These are phyloP conservation scores for Drosophila tristis DNA, from an alignment of 1,140 invertebrate species.

Conservation along the genomic window DNA sequence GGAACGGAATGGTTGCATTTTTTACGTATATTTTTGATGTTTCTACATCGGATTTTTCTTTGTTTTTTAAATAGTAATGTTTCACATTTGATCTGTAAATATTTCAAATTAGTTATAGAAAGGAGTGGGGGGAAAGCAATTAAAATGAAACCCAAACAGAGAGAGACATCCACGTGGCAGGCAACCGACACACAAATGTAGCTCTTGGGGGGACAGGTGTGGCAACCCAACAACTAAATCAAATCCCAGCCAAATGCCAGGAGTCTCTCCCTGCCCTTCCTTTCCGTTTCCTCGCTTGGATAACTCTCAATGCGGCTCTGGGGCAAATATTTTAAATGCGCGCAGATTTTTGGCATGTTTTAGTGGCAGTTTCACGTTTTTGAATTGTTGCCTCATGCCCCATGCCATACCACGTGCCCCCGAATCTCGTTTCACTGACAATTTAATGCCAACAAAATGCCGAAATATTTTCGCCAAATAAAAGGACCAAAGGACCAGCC, in stretches of 20 bases:
- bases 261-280: conserved; percentile 5
- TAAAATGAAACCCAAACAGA: conserved; percentile 47
- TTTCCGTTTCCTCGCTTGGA: conserved; percentile 47
- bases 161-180: conserved; percentile 12
- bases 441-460: conserved; percentile 78
- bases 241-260: conserved; percentile 76
- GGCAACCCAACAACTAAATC: conserved; percentile 71
- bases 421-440: conserved; percentile 74
- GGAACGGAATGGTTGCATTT: conserved; percentile 73
- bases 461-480: conserved; percentile 68
- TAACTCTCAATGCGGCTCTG: conserved; percentile 76
- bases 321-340: conserved; percentile 82
- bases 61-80: conserved; percentile 19
- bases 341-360: conserved; percentile 82
- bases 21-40: conserved; percentile 29
- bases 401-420: conserved; percentile 22
- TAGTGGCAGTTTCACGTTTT: conserved; percentile 79
- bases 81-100: conserved; percentile 48
- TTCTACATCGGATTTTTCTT: conserved; percentile 4
- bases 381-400: conserved; percentile 70
- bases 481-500: conserved; percentile 28
- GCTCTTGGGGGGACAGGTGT: conserved; percentile 40
- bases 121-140: conserved; percentile 40
- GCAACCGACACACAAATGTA: conserved; percentile 31
- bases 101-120: conserved; percentile 65